Base-by-base conservation (phyloP, 2,797 vertebrate species). In the Astyanax mexicanus region DNA sequence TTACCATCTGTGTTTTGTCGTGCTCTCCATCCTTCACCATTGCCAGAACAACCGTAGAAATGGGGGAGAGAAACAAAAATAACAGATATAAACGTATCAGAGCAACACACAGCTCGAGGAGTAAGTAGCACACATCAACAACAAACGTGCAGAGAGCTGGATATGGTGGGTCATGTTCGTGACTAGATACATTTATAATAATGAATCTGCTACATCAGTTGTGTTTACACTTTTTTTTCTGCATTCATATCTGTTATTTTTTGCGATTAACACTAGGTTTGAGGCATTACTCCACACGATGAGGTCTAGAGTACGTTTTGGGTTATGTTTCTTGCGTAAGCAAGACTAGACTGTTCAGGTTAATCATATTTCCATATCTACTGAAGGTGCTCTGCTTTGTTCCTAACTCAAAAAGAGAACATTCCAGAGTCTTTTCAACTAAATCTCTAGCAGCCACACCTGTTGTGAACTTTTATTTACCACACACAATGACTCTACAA, bases 1-100 rank as follows among this genome's bases (percentile, higher is more conserved):
- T 94, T 94, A 94, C 92, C 93, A 92, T 94, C 91, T 81, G 92
- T 89, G 91, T 93, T 94, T 93, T 94, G 93, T 77, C 91, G 90
- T 74, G 93, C 92, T 92, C 92, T 92, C 93, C 93, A 93, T 92
- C 93, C 93, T 94, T 93, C 92, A 90, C 78, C 91, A 91, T 81
- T 88, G 84, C 88, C 84, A 92, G 87, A 92, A 89, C 78, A 86
- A 90, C 85, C 90, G 60, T 83, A 89, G 86, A 88, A 90, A 86
- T 83, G 84, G 87, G 86, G 81, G 72, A 88, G 83, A 91, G 84
- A 89, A 90, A 92, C 85, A 92, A 89, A 78, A 90, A 89, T 84
- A 80, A 89, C 81, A 88, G 72, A 86, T 83, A 72, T 87, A 78
- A 91, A 78, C 62, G 13, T 55, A 49, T 58, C 17, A 72, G 19